Evolutionary conservation across 2,888 invertebrate genomes (phyloP).

Genomic region (Rhimphoctona megacephalus): DNA sequence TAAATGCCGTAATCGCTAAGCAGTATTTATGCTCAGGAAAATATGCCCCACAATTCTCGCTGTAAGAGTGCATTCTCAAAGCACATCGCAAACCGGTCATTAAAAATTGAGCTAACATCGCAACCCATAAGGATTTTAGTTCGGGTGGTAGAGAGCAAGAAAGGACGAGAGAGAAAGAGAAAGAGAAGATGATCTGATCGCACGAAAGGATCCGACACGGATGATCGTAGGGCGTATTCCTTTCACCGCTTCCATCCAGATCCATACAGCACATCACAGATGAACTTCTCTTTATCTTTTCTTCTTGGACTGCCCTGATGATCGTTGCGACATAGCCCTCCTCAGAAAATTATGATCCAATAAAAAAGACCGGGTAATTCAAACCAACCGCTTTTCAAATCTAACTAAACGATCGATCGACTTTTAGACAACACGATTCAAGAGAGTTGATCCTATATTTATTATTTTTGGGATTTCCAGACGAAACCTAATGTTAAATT

Average conservation of each 20-base stretch:
- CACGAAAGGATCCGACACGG: conserved; percentile 76
- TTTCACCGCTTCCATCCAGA: conserved; percentile 77
- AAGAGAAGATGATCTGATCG: conserved; percentile 56
- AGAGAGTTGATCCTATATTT: neutral
- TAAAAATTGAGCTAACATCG: conserved; percentile 66
- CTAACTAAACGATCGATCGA: neutral
- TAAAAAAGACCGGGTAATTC: conserved; percentile 11
- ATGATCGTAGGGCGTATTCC: conserved; percentile 82
- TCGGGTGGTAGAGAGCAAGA: conserved; percentile 20
- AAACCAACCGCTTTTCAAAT: neutral
- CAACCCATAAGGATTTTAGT: conserved; percentile 54
- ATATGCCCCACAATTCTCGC: conserved; percentile 55
- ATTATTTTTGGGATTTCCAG: too few species aligned
- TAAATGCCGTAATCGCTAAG: conserved; percentile 14
- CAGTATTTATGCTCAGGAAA: conserved; percentile 28
- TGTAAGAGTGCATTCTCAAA: conserved; percentile 57
- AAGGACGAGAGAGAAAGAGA: conserved; percentile 37
- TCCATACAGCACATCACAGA: conserved; percentile 44
- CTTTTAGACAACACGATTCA: neutral
- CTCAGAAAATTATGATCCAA: conserved; percentile 32
- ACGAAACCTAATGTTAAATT: too few species aligned
- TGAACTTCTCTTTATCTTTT: conserved; percentile 59
- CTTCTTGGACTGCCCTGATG: conserved; percentile 66
- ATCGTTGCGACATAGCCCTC: conserved; percentile 73
- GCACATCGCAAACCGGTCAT: conserved; percentile 70